phyloP scores from a whole-genome alignment of 1,140 invertebrate genomes.

The Orchestia grillus region DNA sequence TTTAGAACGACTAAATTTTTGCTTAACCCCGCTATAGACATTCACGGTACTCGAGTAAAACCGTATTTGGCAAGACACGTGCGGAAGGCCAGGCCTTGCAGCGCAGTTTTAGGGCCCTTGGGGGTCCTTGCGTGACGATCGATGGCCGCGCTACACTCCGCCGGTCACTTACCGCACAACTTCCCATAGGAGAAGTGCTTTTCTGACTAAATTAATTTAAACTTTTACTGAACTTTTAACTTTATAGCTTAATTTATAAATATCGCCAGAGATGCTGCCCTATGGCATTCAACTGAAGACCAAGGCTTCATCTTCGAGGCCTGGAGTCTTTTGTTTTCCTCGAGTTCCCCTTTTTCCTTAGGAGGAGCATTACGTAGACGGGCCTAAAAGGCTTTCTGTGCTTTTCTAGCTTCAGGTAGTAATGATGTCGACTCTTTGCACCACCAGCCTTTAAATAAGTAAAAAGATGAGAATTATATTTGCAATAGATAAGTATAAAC shows the following conservation, averaged over 20 bases:
- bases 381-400: background rate
- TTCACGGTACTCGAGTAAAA: background rate
- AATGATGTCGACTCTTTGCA: background rate
- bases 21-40: too few relatives aligned
- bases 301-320: background rate
- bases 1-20: too few relatives aligned
- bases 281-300: background rate
- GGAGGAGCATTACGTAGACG: background rate
- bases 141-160: background rate
- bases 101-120: background rate
- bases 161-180: conserved; percentile 47
- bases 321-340: background rate
- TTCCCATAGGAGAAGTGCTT: conserved; percentile 18
- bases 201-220: conserved; percentile 46
- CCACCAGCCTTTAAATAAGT: background rate
- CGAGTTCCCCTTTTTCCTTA: background rate
- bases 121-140: conserved; percentile 13
- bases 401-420: background rate
- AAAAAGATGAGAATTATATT: background rate
- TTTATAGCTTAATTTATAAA: conserved; percentile 47
- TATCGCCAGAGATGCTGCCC: conserved; percentile 7
- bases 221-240: conserved; percentile 48
- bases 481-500: too few relatives aligned
- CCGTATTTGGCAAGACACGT: background rate
- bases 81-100: background rate